Base-by-base conservation (phyloP, 2,797 vertebrate genomes). In the Sylvilagus floridanus region DNA sequence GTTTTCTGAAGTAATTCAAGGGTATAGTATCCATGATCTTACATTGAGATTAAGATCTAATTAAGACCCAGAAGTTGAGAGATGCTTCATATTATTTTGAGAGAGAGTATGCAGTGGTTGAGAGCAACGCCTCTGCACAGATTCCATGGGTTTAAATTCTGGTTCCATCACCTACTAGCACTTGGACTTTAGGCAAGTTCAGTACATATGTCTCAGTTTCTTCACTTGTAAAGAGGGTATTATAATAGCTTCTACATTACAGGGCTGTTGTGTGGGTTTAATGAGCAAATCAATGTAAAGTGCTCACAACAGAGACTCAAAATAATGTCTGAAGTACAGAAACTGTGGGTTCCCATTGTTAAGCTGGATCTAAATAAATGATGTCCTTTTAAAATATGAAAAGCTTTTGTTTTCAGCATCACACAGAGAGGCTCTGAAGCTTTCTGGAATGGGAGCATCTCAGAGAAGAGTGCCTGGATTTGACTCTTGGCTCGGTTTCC, bases 221-320 rank as follows among this genome's bases (percentile, higher is more conserved):
- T 92, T 93, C 22, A 69, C 75, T 68, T 84, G 7, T 79, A 75
- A 66, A 37, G 66, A 24, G 69, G 26, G 3, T 37, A 66, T 91
- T 24, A 84, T 79, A 88, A 62, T 83, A 73, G n/a, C 73, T 21
- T 8, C n/a, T 54, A 88, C 2, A 30, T 77, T 35, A 75, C 14
- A 75, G n/a, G 22, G 7, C 4, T 47, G 17, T 60, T 84, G 50
- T 88, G 50, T 71, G 68, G 65, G 68, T 79, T 88, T 84, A 79
- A 75, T 54, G 60, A 91, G 28, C 75, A 52, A 91, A 84, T 88
- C 84, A 24, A 60, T 75, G 19, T 66, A 28, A 87, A 93, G 35
- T 88, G 13, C 32, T 91, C 50, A 88, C 47, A 78, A 65, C 62
- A 66, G n/a, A 88, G n/a, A 62, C 22, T 72, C 47, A 66, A 77